Evolutionary conservation across 2,888 invertebrate genomes (phyloP), one percentile per base, ranked within the genome.

Genomic region (Gandaritis pyraliata): DNA sequence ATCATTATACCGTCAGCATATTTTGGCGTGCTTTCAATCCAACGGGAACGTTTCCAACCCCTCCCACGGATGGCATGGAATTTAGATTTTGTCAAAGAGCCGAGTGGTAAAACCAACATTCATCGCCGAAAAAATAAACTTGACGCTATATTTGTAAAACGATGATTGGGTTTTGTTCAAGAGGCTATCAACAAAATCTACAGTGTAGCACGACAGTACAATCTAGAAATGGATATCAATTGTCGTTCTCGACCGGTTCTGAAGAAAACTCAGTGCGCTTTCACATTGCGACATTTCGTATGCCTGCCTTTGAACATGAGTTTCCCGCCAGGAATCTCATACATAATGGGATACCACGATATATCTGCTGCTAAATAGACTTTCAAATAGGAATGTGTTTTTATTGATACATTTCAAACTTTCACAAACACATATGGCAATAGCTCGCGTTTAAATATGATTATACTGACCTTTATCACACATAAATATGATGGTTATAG

Each of bases 251-350:
- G 71, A 87, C 88, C 83, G 85, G 87, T 88, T 87, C 68, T 61
- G 60, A 81, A 82, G 84, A 83, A 87, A 87, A 85, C 78, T 82
- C 73, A 74, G 68, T 72, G 73, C 80, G 80, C 87, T 88, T 88
- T 89, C 88, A 85, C 77, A 75, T 68, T 69, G 70, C 68, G 74
- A 80, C 76, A 81, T 78, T 78, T 71, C 68, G 70, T 72, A 50
- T 49, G 45, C 39, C 33, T 33, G 38, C 33, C 7, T 46, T 2
- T 61, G 67, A 50, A 52, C 54, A 33, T 59, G 61, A 75, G 72
- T 82, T 85, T 82, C 78, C 81, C 78, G 72, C 66, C 60, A 75
- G 73, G 64, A 56, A 67, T 67, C 58, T 61, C 55, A 66, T 64
- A 63, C 50, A 66, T 66, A 61, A 58, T 48, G 45, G 59, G 50